These are phyloP conservation scores for Kryphioiulus occultus DNA, from an alignment of 2,888 invertebrate species.

Conservation along the genomic window DNA sequence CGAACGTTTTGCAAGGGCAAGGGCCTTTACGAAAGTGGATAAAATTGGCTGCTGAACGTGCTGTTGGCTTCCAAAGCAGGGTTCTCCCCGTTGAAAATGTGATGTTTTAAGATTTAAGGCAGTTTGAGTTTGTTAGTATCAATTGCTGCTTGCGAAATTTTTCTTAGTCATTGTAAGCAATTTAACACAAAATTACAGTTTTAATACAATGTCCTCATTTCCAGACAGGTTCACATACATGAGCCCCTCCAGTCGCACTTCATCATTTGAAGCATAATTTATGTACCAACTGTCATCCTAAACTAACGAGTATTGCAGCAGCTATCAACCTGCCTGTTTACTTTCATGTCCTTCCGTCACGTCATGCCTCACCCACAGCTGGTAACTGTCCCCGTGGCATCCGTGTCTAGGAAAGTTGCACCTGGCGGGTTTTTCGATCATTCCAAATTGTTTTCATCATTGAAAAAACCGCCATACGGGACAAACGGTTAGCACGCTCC, in stretches of 20 bases:
- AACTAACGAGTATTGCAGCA: neutral
- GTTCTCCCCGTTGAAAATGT: no score
- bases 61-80: no score
- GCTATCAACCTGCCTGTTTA: neutral
- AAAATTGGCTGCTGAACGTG: no score
- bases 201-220: neutral
- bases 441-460: neutral
- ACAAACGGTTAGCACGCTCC: conserved; percentile 7
- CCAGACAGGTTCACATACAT: neutral
- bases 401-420: neutral
- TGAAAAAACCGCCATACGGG: neutral
- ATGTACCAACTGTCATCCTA: neutral
- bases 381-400: conserved; percentile 3
- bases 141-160: no score
- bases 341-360: neutral
- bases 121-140: no score
- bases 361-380: neutral
- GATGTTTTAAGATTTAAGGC: no score
- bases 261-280: neutral
- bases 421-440: neutral
- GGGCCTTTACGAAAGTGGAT: no score
- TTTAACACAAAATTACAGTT: no score
- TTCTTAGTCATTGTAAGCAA: no score
- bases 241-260: neutral
- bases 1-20: no score